Evolutionary conservation across 2,888 invertebrate species (phyloP).

Genomic region (Eupeodes luniger): DNA sequence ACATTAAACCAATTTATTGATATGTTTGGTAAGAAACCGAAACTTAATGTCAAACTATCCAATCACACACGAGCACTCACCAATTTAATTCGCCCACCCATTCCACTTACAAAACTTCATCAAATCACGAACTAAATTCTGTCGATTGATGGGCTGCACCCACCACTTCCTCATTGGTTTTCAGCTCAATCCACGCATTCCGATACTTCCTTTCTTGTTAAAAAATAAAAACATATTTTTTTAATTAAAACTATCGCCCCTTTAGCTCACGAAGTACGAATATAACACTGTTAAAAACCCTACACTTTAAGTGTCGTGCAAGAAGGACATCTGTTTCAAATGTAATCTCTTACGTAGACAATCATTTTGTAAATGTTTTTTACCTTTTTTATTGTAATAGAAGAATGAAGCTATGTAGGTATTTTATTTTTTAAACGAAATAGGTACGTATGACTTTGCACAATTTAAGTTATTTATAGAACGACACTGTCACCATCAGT

Average conservation of each 20-base stretch:
- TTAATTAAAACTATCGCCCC: constrained; percentile 54
- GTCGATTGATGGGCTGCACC: too few species aligned
- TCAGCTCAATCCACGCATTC: too few species aligned
- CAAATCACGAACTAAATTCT: too few species aligned
- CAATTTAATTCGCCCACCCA: too few species aligned
- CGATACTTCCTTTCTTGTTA: neutral
- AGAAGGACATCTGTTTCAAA: constrained; percentile 56
- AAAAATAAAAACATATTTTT: constrained; percentile 31
- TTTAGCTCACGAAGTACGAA: neutral
- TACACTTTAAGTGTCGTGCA: constrained; percentile 29
- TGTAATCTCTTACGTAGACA: constrained; percentile 68
- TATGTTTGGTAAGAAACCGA: too few species aligned
- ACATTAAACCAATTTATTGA: too few species aligned
- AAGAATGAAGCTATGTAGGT: constrained; percentile 19
- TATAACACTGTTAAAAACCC: constrained; percentile 14
- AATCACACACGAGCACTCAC: too few species aligned
- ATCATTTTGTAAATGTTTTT: constrained; percentile 45
- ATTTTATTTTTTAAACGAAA: constrained; percentile 8
- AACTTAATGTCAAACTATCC: too few species aligned
- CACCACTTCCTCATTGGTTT: too few species aligned
- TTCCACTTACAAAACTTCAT: too few species aligned
- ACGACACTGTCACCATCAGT: constrained; percentile 59
- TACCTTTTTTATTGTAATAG: neutral
- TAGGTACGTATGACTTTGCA: constrained; percentile 53
- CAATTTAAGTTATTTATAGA: constrained; percentile 72